Evolutionary conservation across 2,113 vertebrate genomes (phyloP), one percentile per base, ranked within the genome.

Genomic region (Lynx canadensis): DNA sequence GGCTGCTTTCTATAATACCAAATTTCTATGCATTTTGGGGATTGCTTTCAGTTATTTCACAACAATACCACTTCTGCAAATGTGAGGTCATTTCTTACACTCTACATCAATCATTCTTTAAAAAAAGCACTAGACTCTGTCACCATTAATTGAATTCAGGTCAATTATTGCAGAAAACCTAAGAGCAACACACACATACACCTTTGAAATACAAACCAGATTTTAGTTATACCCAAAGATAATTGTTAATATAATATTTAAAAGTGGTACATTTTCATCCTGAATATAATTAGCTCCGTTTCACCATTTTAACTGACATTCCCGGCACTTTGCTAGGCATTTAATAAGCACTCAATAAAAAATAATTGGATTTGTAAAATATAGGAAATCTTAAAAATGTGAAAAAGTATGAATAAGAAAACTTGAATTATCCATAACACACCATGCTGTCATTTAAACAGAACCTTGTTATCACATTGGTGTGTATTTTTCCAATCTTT

Each of bases 81-180:
- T 31, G 13, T 1, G 33, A 87, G 19, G 13, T 57, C 31, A 94
- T 71, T 92, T 33, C 38, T 81, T n/a, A 55, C 45, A 60, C 4
- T 95, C 65, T 66, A 31, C 3, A 65, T 80, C 27, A 95, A 19
- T 79, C 50, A 76, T 66, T 81, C 21, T 92, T 94, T 86, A 25
- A 73, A 74, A 86, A 86, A 88, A 52, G 23, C 52, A 83, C 27
- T 83, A 14, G 52, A 73, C 31, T 92, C 66, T 96, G 45, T 73
- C 45, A 93, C 3, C 36, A 66, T 65, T 89, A 93, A 80, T n/a
- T 96, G 8, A 74, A 87, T 95, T 73, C 11, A 94, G 68, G 87
- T 94, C 36, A 91, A 73, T 76, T 82, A 90, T 52, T 63, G 88
- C 45, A 83, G 76, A 81, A 91, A 76, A 92, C 7, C 80, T 66